phyloP scores from a whole-genome alignment of 2,797 vertebrate genomes.

The Lutjanus campechanus region DNA sequence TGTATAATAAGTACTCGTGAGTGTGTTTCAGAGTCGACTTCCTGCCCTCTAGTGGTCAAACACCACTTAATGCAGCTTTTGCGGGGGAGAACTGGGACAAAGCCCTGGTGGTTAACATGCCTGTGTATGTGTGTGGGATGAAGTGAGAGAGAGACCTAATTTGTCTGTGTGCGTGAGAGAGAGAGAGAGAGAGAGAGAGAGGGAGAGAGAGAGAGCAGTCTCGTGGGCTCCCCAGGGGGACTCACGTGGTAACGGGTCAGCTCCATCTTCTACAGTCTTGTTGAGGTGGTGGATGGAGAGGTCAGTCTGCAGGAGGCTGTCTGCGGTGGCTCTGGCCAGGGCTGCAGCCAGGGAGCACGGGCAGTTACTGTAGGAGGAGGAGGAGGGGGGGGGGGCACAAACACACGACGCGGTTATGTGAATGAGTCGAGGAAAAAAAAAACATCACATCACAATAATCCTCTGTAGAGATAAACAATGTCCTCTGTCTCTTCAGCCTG shows the following conservation, averaged over 20 bases:
- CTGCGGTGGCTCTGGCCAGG: constrained; percentile 93
- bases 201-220: not conserved
- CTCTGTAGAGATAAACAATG: constrained; percentile 1
- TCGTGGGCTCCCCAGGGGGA: constrained; percentile 47
- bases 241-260: constrained; percentile 94
- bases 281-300: constrained; percentile 90
- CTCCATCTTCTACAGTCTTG: constrained; percentile 91
- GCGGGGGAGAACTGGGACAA: constrained; percentile 73
- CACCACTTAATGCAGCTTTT: constrained; percentile 49
- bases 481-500: not conserved
- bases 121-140: constrained; percentile 55
- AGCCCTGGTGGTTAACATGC: constrained; percentile 65
- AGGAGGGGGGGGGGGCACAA: too few relatives aligned
- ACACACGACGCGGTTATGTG: constrained; percentile 35
- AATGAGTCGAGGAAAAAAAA: constrained; percentile 20
- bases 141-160: constrained; percentile 68
- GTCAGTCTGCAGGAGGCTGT: constrained; percentile 93
- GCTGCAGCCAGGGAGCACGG: constrained; percentile 96
- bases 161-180: constrained; percentile 32
- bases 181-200: constrained; percentile 44
- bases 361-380: constrained; percentile 84
- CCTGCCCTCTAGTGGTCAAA: constrained; percentile 72
- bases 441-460: constrained; percentile 20
- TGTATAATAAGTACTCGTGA: not conserved
- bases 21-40: constrained; percentile 7